phyloP scores from a whole-genome alignment of 2,113 vertebrate species.

The Oryzias woworae region DNA sequence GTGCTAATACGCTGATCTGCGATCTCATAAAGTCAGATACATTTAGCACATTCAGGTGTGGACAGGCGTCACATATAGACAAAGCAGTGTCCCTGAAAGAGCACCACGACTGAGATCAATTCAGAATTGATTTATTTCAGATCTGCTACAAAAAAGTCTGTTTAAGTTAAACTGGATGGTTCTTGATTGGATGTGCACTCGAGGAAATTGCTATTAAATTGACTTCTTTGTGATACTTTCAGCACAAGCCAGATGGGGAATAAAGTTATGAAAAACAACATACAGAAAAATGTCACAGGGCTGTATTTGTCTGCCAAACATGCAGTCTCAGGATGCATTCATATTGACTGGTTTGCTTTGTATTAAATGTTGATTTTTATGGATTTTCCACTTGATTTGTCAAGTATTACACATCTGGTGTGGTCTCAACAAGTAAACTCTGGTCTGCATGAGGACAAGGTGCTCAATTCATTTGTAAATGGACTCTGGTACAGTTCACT shows the following conservation, averaged over 20 bases:
- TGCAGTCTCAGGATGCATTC: no score
- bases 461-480: no score
- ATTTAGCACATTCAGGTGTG: slow-evolving; percentile 54
- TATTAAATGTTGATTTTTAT: no score
- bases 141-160: slow-evolving; percentile 75
- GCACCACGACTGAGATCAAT: slow-evolving; percentile 65
- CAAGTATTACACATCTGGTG: no score
- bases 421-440: no score
- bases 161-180: slow-evolving; percentile 71
- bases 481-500: no score
- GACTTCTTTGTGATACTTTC: slow-evolving; percentile 61
- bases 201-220: slow-evolving; percentile 62
- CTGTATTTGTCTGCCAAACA: no score
- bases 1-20: slow-evolving; percentile 38
- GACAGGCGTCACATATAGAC: slow-evolving; percentile 64
- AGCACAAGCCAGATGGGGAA: slow-evolving; percentile 73
- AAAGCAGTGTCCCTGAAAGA: slow-evolving; percentile 59
- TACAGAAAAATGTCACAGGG: slow-evolving; percentile 32
- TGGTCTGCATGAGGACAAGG: no score
- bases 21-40: slow-evolving; percentile 64
- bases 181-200: slow-evolving; percentile 68
- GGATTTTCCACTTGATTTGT: no score
- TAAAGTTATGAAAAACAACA: slow-evolving; percentile 63
- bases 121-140: slow-evolving; percentile 75
- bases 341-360: no score